phyloP scores from a whole-genome alignment of 2,888 invertebrate species.

The Capitulum mitella region DNA sequence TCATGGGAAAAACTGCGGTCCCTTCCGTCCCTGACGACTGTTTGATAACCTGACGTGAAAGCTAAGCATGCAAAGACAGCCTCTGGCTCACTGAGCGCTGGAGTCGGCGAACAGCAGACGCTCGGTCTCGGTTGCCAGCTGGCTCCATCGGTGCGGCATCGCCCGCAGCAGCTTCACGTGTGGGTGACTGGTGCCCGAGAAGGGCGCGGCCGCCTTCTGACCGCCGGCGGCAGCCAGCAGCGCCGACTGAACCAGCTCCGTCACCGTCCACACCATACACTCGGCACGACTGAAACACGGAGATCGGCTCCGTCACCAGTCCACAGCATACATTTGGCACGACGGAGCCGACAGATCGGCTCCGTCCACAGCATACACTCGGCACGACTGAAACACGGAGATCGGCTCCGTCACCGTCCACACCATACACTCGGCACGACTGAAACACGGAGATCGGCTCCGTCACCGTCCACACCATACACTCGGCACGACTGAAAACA shows the following conservation, averaged over 20 bases:
- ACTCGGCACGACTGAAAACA: too few relatives aligned
- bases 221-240: neutral
- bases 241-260: neutral
- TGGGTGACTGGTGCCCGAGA: neutral
- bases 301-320: neutral
- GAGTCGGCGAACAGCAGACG: neutral
- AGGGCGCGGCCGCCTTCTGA: neutral
- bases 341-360: too few relatives aligned
- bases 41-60: too few relatives aligned
- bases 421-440: neutral
- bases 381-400: neutral
- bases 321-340: neutral
- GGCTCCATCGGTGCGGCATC: neutral
- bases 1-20: neutral
- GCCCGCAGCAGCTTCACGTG: slow-evolving; percentile 8
- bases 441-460: neutral
- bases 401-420: neutral
- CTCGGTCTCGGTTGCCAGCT: neutral
- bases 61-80: too few relatives aligned
- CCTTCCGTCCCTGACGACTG: too few relatives aligned
- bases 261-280: neutral
- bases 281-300: neutral
- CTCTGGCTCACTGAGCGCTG: neutral
- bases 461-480: neutral
- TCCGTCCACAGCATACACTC: too few relatives aligned